These are phyloP conservation scores for Seriola quinqueradiata DNA, from an alignment of 2,113 vertebrate genomes.

Conservation along the genomic window DNA sequence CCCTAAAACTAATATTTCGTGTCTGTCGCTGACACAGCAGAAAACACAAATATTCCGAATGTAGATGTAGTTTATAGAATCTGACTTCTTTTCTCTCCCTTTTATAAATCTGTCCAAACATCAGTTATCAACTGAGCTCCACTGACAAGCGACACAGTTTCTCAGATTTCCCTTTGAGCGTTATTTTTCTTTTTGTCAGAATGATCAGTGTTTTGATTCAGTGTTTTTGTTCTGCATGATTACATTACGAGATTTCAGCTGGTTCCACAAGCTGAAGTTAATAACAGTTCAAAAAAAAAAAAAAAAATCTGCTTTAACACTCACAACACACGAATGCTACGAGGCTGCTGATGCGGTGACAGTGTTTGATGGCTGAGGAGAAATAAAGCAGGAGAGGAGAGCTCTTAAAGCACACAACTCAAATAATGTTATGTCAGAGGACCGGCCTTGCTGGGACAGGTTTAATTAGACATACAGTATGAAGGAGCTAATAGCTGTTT, in stretches of 20 bases:
- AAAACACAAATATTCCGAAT: conserved; percentile 32
- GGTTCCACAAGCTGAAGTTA: conserved; percentile 26
- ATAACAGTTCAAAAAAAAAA: conserved; percentile 12
- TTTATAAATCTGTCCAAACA: conserved; percentile 41
- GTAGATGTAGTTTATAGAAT: background rate
- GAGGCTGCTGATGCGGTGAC: conserved; percentile 8
- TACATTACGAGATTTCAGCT: conserved; percentile 23
- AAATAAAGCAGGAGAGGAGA: background rate
- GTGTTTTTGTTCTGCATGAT: conserved; percentile 39
- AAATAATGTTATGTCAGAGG: conserved; percentile 36
- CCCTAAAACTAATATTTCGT: background rate
- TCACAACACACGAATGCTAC: background rate
- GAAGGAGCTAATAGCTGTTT: conserved; percentile 70
- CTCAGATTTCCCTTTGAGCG: conserved; percentile 10
- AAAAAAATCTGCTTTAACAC: background rate
- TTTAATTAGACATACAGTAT: conserved; percentile 67
- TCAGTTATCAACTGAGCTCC: conserved; percentile 31
- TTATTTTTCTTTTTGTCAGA: conserved; percentile 15
- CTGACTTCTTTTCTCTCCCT: background rate
- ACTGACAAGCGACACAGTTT: conserved; percentile 12
- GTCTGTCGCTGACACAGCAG: conserved; percentile 7
- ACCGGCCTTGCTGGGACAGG: conserved; percentile 31
- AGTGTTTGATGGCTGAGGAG: background rate
- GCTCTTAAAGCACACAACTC: conserved; percentile 5
- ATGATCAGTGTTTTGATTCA: conserved; percentile 20